Percentiles rank a stretch among this genome's conserved stretches.
Evolutionary conservation across 1,140 invertebrate genomes (phyloP).

Genomic region (Sesamia nonagrioides): DNA sequence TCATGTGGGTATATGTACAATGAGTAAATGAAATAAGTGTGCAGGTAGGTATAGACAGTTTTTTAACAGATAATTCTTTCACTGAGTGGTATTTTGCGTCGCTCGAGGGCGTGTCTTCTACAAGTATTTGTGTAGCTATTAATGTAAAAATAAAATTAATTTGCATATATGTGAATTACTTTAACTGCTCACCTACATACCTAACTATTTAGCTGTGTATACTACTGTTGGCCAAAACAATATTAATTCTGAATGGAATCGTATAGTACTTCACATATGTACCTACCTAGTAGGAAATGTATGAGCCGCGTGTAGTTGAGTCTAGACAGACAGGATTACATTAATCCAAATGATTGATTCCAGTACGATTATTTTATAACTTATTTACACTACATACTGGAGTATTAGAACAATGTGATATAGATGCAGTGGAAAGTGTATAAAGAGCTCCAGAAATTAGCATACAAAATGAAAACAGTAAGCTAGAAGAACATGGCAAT

Average conservation of each 20-base stretch:
- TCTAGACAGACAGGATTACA: conserved; percentile 5
- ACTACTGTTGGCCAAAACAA: not conserved
- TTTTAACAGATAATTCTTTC: not conserved
- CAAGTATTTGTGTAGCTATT: not conserved
- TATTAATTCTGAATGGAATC: not conserved
- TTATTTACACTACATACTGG: not conserved
- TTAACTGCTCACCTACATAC: too few species aligned
- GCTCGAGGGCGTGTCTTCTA: not conserved
- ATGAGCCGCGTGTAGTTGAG: not conserved
- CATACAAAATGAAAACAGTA: not conserved
- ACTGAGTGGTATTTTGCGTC: not conserved
- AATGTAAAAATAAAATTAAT: too few species aligned
- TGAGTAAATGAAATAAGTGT: not conserved
- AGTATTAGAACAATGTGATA: not conserved
- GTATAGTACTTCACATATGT: not conserved
- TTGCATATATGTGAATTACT: too few species aligned
- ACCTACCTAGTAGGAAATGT: not conserved
- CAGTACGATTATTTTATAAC: not conserved
- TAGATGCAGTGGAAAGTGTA: not conserved
- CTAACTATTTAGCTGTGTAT: not conserved
- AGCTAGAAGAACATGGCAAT: too few species aligned
- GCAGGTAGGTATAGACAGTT: not conserved
- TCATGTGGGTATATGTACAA: conserved; percentile 27
- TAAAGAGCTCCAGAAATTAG: not conserved
- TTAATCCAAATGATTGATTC: not conserved